A percentile compares a stretch with the other conserved stretches of the same genome.
These are phyloP conservation scores for Lagocephalus sceleratus DNA, from an alignment of 2,797 vertebrate genomes.

Conservation along the genomic window DNA sequence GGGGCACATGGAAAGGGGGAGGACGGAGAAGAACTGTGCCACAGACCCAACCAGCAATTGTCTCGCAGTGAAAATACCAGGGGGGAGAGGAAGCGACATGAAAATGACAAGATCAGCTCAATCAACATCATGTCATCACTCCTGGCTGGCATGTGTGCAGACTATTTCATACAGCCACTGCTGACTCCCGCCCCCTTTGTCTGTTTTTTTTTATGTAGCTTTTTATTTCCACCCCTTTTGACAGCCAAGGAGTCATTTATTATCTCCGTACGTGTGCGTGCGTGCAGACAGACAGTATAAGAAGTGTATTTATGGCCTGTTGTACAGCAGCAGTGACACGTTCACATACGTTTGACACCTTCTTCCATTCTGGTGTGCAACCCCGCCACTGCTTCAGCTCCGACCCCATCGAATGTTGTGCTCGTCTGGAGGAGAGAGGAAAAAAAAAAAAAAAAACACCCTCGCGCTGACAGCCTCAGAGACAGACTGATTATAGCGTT, in stretches of 20 bases:
- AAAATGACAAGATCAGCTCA: slow-evolving; percentile 78
- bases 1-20: not conserved
- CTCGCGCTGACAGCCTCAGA: slow-evolving; percentile 58
- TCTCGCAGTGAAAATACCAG: slow-evolving; percentile 71
- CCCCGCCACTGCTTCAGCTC: slow-evolving; percentile 49
- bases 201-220: slow-evolving; percentile 43
- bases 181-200: slow-evolving; percentile 47
- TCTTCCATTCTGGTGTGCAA: slow-evolving; percentile 40
- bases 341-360: slow-evolving; percentile 25
- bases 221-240: slow-evolving; percentile 67
- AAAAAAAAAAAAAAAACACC: slow-evolving; percentile 4
- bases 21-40: slow-evolving; percentile 49
- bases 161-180: slow-evolving; percentile 69
- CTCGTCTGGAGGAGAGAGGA: slow-evolving; percentile 45
- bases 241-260: slow-evolving; percentile 68
- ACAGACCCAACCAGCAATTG: slow-evolving; percentile 69
- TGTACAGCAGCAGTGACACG: slow-evolving; percentile 51
- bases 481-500: slow-evolving; percentile 71
- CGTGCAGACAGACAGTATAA: slow-evolving; percentile 31
- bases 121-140: slow-evolving; percentile 80
- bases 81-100: slow-evolving; percentile 65
- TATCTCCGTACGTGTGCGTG: slow-evolving; percentile 41
- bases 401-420: slow-evolving; percentile 46
- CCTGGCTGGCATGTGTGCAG: slow-evolving; percentile 73
- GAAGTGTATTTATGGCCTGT: slow-evolving; percentile 60